Conservation (phyloP, 2,113 vertebrate genomes). For the Hiodon tergisus region DNA sequence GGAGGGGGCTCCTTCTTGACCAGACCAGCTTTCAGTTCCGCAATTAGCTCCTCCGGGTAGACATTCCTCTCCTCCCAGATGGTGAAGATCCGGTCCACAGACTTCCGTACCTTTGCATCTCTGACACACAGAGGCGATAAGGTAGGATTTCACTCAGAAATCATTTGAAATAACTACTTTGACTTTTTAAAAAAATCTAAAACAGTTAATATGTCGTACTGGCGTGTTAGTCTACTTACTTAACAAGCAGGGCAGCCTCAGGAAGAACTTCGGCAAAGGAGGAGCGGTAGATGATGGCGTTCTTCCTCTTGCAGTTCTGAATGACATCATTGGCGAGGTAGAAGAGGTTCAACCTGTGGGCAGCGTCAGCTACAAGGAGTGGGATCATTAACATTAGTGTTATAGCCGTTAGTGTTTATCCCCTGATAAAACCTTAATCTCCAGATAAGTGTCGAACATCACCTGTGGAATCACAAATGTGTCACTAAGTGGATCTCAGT, state of each 20-base stretch:
- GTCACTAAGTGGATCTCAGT: too few species aligned
- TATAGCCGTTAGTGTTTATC: not conserved
- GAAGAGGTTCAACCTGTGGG: conserved; percentile 92
- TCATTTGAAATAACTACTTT: not conserved
- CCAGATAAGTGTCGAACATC: too few species aligned
- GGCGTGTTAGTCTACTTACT: conserved; percentile 62
- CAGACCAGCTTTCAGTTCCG: conserved; percentile 70
- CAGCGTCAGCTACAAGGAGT: conserved; percentile 72
- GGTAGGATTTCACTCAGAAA: conserved; percentile 2
- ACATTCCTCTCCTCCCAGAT: conserved; percentile 97
- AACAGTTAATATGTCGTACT: not conserved
- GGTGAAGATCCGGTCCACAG: conserved; percentile 88
- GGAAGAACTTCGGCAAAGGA: conserved; percentile 88
- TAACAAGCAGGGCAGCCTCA: conserved; percentile 82
- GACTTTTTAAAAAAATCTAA: not conserved
- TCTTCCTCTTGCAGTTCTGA: conserved; percentile 97
- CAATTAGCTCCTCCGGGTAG: conserved; percentile 85
- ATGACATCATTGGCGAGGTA: conserved; percentile 97
- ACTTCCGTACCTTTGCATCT: conserved; percentile 85
- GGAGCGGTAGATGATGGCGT: conserved; percentile 84
- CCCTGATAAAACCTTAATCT: not conserved
- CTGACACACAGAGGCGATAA: conserved; percentile 50
- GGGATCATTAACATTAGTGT: not conserved
- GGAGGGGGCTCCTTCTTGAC: conserved; percentile 54
- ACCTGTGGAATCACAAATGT: too few species aligned